Base-by-base conservation (phyloP, 2,797 vertebrate genomes). In the Myotis daubentonii region DNA sequence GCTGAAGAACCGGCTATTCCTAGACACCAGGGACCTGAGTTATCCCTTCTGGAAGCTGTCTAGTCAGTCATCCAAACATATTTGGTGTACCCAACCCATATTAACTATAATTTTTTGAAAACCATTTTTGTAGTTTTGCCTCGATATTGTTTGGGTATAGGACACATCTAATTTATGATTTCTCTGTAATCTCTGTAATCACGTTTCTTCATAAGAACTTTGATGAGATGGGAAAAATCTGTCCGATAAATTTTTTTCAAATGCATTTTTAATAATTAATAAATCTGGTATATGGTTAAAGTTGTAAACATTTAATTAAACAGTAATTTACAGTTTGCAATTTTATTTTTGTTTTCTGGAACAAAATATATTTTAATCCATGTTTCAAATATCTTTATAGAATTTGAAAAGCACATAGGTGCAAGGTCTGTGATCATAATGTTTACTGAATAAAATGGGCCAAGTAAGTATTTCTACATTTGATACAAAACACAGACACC, bases 321-420 rank as follows among this genome's bases (percentile, higher is more conserved):
- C 60, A 62, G 60, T 75, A 83, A 65, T 68, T 87, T 33, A 83
- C 6, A 53, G n/a, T 88, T 66, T 66, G 44, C 49, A 65, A 65
- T 57, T 85, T 84, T 68, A 15, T 87, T 90, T 74, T 75, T 83
- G 49, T 84, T 91, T 90, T 65, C 62, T 57, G 86, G n/a, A 68
- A 68, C 25, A 81, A 85, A 82, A 72, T 12, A 62, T 13, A 44
- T 9, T 49, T 91, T 83, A 70, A 55, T 84, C 55, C 60, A 83
- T 22, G 33, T 94, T 84, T 78, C 75, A 87, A 89, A 41, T 80
- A 70, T 55, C 71, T 82, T 36, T 47, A 65, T 22, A 62, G 60
- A 12, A 65, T 85, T 94, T 38, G 47, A 38, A 38, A 84, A 80
- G 60, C 49, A 65, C 44, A 79, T 2, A 47, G 51, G 60, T 10